Evolutionary conservation across 2,113 vertebrate species (phyloP), one percentile per base, ranked within the genome.

Genomic region (Melanerpes formicivorus): DNA sequence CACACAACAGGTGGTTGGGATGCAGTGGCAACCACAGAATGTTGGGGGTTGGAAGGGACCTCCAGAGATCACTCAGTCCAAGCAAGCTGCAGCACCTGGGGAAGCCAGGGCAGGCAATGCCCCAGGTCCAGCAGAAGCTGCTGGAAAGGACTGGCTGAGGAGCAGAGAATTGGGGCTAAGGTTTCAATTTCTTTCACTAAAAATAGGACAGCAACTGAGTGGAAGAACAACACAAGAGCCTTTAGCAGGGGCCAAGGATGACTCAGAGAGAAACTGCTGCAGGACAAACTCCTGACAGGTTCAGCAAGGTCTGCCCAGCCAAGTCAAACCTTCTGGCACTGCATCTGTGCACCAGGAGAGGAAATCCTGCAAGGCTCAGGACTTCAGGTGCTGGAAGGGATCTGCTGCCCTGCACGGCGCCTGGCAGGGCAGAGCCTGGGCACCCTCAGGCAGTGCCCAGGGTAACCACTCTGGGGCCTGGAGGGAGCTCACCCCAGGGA

Each of bases 321-420:
- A 63, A 88, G 42, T 2, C 69, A 64, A 90, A 62, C 27, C 29
- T 50, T 8, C 77, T n/a, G 71, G 65, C 71, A 46, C 19, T 82
- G 72, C 18, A 6, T 0, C 16, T 40, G 34, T 2, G 3, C 13
- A 50, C n/a, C 37, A 60, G 75, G 52, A 73, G 54, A 71, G 87
- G 88, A 89, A 90, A 85, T 78, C 81, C 84, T 83, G 79, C 65
- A 78, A 72, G 81, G 81, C 54, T 94, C 42, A 26, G 4, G 40
- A 74, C 72, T 72, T 84, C 52, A 17, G 46, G 55, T 4, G 5
- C 65, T 66, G 80, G 42, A 14, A 10, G 0, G 65, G 66, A 54
- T 80, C 46, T 62, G 22, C 22, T 55, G 60, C 63, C 18, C 65
- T 14, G 37, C 48, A 18, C 17, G 2, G 64, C 0, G 42, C 32